Percentiles rank a stretch among this genome's conserved stretches.
Conservation (phyloP, 2,888 invertebrate genomes). For the Sinelater perroti region DNA sequence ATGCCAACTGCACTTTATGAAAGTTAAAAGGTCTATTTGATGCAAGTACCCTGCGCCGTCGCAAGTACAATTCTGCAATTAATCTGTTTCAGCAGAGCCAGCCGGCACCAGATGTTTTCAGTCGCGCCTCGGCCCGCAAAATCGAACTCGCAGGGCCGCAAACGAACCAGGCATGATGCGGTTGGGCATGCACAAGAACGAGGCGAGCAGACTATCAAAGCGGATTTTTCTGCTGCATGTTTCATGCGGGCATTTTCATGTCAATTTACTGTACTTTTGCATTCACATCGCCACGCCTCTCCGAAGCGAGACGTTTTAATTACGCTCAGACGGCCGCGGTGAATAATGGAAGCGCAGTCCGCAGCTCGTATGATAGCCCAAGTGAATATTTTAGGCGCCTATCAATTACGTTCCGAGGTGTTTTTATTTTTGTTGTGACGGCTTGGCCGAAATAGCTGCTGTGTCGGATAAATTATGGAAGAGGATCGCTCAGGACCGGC, state of each 20-base stretch:
- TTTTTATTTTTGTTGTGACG: too few relatives aligned
- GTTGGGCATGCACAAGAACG: background rate
- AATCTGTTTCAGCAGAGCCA: background rate
- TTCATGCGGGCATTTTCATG: slow-evolving; percentile 22
- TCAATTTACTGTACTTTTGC: slow-evolving; percentile 26
- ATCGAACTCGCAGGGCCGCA: too few relatives aligned
- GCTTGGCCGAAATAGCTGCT: too few relatives aligned
- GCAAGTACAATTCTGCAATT: slow-evolving; percentile 1
- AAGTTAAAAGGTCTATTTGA: too few relatives aligned
- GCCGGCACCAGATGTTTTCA: background rate
- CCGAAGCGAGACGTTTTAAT: slow-evolving; percentile 24
- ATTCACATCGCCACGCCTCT: slow-evolving; percentile 21
- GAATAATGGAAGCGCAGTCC: slow-evolving; percentile 14
- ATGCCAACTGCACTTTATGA: too few relatives aligned
- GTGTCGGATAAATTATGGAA: too few relatives aligned
- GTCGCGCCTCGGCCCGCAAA: too few relatives aligned
- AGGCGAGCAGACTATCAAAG: background rate
- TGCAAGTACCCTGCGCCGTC: too few relatives aligned
- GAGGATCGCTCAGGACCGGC: too few relatives aligned
- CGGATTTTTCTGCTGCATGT: slow-evolving; percentile 2
- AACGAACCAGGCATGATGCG: background rate
- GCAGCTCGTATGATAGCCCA: background rate
- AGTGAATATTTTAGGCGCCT: slow-evolving; percentile 1
- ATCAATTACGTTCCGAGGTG: too few relatives aligned
- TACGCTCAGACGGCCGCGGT: slow-evolving; percentile 6